Base-by-base conservation (phyloP, 2,113 vertebrate species). In the Ctenomys sociabilis region DNA sequence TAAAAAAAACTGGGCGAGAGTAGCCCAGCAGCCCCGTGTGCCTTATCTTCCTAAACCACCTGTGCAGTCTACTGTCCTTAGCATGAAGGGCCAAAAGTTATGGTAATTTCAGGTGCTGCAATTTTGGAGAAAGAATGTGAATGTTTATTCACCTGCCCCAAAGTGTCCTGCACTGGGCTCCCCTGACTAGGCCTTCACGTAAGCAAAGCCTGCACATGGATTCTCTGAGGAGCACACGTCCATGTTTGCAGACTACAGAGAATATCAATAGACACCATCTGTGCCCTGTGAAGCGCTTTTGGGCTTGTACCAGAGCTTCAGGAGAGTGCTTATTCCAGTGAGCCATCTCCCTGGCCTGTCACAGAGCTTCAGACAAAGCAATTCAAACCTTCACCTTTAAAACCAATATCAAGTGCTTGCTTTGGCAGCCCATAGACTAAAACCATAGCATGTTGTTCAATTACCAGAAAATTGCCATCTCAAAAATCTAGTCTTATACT, bases 311-410 rank as follows among this genome's bases (percentile, higher is more conserved):
- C 81, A n/a, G n/a, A n/a, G n/a, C n/a, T n/a, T n/a, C n/a, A n/a
- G n/a, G n/a, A n/a, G n/a, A n/a, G n/a, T n/a, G n/a, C n/a, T n/a
- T n/a, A n/a, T n/a, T n/a, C n/a, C n/a, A n/a, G n/a, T n/a, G n/a
- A n/a, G n/a, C n/a, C n/a, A n/a, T n/a, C n/a, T n/a, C n/a, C n/a
- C n/a, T n/a, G n/a, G n/a, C n/a, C n/a, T n/a, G n/a, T n/a, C n/a
- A n/a, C n/a, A 45, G n/a, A 77, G 32, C 64, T 10, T 66, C 61
- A 43, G 64, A 68, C 61, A 68, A 87, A 80, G 19, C 43, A 84
- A 92, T 26, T 85, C 91, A 40, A 63, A 57, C 54, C 17, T 26
- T 92, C 54, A 45, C n/a, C 49, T 96, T 95, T 96, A 86, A 97
- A 95, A 88, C 32, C 40, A 88, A 26, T n/a, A 21, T n/a, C 68